Evolutionary conservation across 2,113 vertebrate genomes (phyloP), one percentile per base, ranked within the genome.

Genomic region (Cinclus cinclus): DNA sequence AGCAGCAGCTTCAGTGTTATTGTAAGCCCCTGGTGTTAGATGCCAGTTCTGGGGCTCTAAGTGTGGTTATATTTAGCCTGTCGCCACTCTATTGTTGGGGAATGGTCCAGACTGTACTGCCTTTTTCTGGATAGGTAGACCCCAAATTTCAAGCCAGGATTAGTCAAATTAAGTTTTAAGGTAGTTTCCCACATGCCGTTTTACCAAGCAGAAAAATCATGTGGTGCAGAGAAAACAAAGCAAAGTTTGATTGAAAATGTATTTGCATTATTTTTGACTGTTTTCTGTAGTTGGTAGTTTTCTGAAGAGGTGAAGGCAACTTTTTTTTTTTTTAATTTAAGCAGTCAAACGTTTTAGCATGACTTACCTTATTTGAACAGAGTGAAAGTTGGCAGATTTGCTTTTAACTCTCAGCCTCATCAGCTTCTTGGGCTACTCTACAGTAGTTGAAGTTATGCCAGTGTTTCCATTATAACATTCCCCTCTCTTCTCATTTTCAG

Each of bases 401-500:
- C 25, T 68, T 65, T 35, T 67, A 65, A 87, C 47, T 81, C 83
- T 63, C 9, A 0, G 88, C 83, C 35, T 87, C 79, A 84, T 71
- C 53, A 42, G 53, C 75, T 94, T 59, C 52, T 92, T 76, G 84
- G 94, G 73, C 93, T 80, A 79, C 65, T 95, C 63, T 59, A 73
- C 60, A 50, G 89, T 67, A 59, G 94, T 58, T 95, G 78, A 89
- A 94, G 74, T 89, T 42, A 55, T 15, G 95, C 96, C 89, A 95
- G 39, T 18, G 33, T 94, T 95, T 96, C 91, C 93, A 83, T 97
- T 92, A 95, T 89, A 64, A 79, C 90, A 67, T 90, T 95, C 88
- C 50, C 84, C 35, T 70, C 44, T 77, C 70, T 62, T 90, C 93
- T 96, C 37, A 33, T 88, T 95, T 94, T 89, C 59, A 91, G 58